These are phyloP conservation scores for Diarsia dahlii DNA, from an alignment of 2,888 invertebrate genomes.

Conservation along the genomic window DNA sequence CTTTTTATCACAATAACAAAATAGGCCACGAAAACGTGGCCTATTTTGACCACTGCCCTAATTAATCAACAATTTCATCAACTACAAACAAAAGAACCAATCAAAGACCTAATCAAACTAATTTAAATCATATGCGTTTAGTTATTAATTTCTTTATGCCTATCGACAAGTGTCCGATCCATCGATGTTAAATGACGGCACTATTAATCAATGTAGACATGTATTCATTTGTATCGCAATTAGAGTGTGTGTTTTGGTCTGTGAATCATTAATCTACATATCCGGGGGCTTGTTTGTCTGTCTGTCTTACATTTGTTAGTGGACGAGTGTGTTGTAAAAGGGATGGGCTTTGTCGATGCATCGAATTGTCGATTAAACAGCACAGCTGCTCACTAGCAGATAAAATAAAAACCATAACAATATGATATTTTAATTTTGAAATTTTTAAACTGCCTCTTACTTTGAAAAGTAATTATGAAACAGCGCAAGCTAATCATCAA, in stretches of 20 bases:
- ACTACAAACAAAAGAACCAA: conserved; percentile 37
- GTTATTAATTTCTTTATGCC: conserved; percentile 51
- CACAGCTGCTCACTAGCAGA: not conserved
- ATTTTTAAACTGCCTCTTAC: not conserved
- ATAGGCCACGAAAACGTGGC: too few species aligned
- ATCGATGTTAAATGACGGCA: conserved; percentile 63
- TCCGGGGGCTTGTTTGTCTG: conserved; percentile 81
- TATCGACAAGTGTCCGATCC: conserved; percentile 59
- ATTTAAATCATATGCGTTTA: conserved; percentile 52
- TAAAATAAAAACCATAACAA: not conserved
- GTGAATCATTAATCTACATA: conserved; percentile 87
- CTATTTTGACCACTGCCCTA: not conserved
- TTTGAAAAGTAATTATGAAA: not conserved
- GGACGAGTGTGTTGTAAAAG: conserved; percentile 42
- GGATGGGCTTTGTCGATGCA: conserved; percentile 44
- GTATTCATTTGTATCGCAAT: conserved; percentile 87
- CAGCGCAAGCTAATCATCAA: not conserved
- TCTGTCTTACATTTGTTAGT: conserved; percentile 77
- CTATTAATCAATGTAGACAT: conserved; percentile 67
- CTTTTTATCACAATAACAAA: not conserved
- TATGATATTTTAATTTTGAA: not conserved
- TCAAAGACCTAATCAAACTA: conserved; percentile 37
- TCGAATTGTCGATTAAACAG: not conserved
- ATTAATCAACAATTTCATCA: conserved; percentile 24
- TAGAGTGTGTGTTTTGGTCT: conserved; percentile 80